Evolutionary conservation across 1,140 invertebrate species (phyloP), one percentile per base, ranked within the genome.

Genomic region (Bilobella aurantiaca): DNA sequence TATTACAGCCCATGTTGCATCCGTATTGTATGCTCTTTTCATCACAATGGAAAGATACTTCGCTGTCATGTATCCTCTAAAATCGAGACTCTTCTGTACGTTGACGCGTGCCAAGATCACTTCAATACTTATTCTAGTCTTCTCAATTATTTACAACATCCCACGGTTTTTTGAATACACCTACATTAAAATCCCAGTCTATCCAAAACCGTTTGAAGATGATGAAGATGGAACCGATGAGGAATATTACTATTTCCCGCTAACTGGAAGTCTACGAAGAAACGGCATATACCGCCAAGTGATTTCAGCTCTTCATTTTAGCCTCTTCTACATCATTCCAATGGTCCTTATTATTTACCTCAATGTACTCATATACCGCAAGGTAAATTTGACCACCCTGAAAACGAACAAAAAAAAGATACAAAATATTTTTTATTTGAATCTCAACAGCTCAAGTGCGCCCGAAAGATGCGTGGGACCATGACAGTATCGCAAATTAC

Each of bases 41-140:
- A 93, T 98, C 37, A 96, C 94, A 0, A 82, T 96, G 69, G 95
- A 98, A 77, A 82, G 95, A 56, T 98, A 93, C 79, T 89, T 98
- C 37, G 95, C 94, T 0, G 94, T 98, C 0, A 96, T 93, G 75
- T 90, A 95, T 77, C 94, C 94, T 0, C 80, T 97, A 16, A 83
- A 84, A 66, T 91, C 93, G 0, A 82, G 90, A 57, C 87, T 87
- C 0, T 82, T 95, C 53, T 97, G 93, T 78, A 96, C 93, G 0
- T 92, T 91, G 72, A 86, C 88, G 1, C 81, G 93, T 47, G 91
- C 93, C 3, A 82, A 89, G 37, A 81, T 89, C 66, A 91, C 91
- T 73, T 89, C 96, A 5, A 76, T 90, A 1, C 79, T 84, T 23
- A 91, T 94, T 66, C 85, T 89, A 0, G 76, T 89, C 32, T 86